These are phyloP conservation scores for Caenorhabditis sinica DNA, from an alignment of 2,888 invertebrate species.

Conservation along the genomic window DNA sequence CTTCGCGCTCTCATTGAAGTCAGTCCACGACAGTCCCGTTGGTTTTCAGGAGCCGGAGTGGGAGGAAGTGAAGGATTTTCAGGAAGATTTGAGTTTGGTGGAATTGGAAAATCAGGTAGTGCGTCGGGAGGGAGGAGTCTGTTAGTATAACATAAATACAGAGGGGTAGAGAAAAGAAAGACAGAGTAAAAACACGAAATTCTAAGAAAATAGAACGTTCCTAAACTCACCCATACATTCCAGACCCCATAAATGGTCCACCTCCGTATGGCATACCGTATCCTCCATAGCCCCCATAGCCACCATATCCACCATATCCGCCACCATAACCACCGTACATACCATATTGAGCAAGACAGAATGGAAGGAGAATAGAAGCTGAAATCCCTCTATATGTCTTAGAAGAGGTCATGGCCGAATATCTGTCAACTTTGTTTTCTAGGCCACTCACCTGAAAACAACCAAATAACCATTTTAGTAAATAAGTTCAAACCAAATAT, in stretches of 20 bases:
- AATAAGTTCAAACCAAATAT: slow-evolving; percentile 38
- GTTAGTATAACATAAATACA: background rate
- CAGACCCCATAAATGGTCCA: slow-evolving; percentile 36
- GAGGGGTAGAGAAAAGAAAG: background rate
- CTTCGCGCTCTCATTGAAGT: slow-evolving; percentile 66
- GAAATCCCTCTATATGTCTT: background rate
- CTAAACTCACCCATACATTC: slow-evolving; percentile 37
- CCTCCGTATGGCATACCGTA: slow-evolving; percentile 26
- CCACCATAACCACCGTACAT: slow-evolving; percentile 41
- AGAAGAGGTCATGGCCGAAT: background rate
- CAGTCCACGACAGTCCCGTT: slow-evolving; percentile 60
- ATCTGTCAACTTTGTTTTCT: background rate
- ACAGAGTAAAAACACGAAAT: background rate
- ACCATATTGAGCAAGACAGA: slow-evolving; percentile 32
- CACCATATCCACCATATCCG: slow-evolving; percentile 30
- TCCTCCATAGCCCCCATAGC: slow-evolving; percentile 39
- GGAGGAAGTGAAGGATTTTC: background rate
- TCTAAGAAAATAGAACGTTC: background rate
- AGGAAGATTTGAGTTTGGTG: background rate
- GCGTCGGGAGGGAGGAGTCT: slow-evolving; percentile 2
- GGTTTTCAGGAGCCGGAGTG: slow-evolving; percentile 16
- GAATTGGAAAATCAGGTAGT: slow-evolving; percentile 3
- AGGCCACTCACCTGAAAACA: background rate
- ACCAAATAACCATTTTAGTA: background rate
- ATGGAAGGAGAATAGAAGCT: background rate